Evolutionary conservation across 2,113 vertebrate species (phyloP), one percentile per base, ranked within the genome.

Genomic region (Arizona elegans): DNA sequence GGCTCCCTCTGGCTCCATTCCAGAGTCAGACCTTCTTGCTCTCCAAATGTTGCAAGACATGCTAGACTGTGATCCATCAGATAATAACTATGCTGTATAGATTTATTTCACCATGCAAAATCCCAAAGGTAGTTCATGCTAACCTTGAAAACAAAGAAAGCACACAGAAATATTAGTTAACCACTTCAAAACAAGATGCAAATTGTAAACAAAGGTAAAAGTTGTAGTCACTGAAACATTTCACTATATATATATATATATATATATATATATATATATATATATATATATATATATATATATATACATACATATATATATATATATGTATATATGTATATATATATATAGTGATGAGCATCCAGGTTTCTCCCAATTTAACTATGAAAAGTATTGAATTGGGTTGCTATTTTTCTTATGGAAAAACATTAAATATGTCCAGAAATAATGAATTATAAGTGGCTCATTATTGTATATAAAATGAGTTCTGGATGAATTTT

Each of bases 201-300:
- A 86, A 92, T 92, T 95, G 29, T 92, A 81, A 96, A 90, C 95
- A 94, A 95, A 93, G 86, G 90, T 95, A 93, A 96, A 55, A 93
- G 88, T 94, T 92, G 86, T 90, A 96, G 96, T 95, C 92, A 94
- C 93, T 96, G 96, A 96, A 97, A 96, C 90, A 52, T 6, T 95
- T 93, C 89, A 91, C 85, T 85, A 58, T 88, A 88, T 96, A 95
- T 47, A 43, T 43, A 3, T 43, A 43, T 43, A 3, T 43, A 43
- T 43, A 3, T 43, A 43, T 43, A 3, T 43, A 43, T 43, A 3
- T 43, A 43, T 43, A 3, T 43, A 43, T 43, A 3, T 43, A 43
- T 43, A 3, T 43, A 43, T 43, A 43, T 43, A 43, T 43, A 43
- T 43, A 43, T 43, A 43, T 43, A 3, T 43, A 3, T 43, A 43